phyloP scores from a whole-genome alignment of 1,140 invertebrate genomes.

The Bactericera cockerelli region DNA sequence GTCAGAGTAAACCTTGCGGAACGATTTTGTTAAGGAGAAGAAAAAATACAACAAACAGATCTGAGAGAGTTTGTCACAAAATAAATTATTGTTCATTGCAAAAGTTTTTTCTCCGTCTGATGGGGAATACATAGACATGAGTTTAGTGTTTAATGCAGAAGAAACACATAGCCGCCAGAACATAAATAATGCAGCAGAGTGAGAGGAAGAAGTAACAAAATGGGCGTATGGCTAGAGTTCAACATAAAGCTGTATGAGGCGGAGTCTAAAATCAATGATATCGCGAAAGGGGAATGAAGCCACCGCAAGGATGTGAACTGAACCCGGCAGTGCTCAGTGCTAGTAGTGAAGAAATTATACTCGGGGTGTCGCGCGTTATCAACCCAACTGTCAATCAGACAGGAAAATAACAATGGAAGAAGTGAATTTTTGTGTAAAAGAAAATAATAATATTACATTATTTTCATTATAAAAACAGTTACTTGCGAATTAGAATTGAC shows the following conservation, averaged over 20 bases:
- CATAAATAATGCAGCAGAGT: slow-evolving; percentile 6
- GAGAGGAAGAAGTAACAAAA: slow-evolving; percentile 2
- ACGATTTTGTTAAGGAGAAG: background rate
- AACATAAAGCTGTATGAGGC: background rate
- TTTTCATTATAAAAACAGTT: slow-evolving; percentile 7
- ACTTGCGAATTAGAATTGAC: slow-evolving; percentile 23
- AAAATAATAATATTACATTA: too few relatives aligned
- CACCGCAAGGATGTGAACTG: slow-evolving; percentile 5
- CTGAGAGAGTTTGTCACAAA: slow-evolving; percentile 2
- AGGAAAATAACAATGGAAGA: background rate
- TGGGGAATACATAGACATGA: too few relatives aligned
- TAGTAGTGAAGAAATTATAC: background rate
- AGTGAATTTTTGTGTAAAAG: too few relatives aligned
- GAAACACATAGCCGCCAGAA: slow-evolving; percentile 7
- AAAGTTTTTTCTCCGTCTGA: too few relatives aligned
- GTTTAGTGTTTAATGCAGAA: too few relatives aligned
- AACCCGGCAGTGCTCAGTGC: background rate
- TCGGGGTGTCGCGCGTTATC: slow-evolving; percentile 2
- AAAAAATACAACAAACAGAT: slow-evolving; percentile 6
- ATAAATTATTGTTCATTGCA: background rate
- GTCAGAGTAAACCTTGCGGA: background rate
- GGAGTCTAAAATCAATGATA: slow-evolving; percentile 1
- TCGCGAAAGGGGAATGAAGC: slow-evolving; percentile 7
- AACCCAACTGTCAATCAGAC: background rate
- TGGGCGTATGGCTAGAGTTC: background rate